These are phyloP conservation scores for Myocastor coypus DNA, from an alignment of 2,113 vertebrate species.

Conservation along the genomic window DNA sequence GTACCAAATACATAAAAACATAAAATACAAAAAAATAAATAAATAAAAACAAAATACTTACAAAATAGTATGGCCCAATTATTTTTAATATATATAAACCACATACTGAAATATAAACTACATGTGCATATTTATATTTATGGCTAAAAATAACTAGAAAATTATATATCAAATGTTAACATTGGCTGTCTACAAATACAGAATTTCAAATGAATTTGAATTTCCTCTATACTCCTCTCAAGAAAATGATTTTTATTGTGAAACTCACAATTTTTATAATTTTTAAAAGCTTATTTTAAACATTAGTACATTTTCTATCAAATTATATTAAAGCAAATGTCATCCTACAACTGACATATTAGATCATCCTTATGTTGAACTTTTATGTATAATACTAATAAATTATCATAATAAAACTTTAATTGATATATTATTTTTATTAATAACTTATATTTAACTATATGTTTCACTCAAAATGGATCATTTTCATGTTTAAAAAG, in stretches of 20 bases:
- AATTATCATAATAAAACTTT: background rate
- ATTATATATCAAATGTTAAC: constrained; percentile 11
- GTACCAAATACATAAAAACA: no score
- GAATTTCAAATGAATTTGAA: constrained; percentile 29
- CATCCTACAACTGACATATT: background rate
- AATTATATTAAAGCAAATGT: constrained; percentile 11
- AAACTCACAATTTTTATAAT: background rate
- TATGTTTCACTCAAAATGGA: constrained; percentile 51
- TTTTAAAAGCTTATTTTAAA: constrained; percentile 42
- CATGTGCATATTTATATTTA: background rate
- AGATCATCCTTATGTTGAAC: background rate
- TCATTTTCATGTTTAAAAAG: constrained; percentile 46
- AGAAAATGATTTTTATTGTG: constrained; percentile 11
- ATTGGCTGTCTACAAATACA: background rate
- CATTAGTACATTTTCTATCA: constrained; percentile 30
- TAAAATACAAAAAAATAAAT: no score
- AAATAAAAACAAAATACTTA: background rate
- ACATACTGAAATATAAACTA: background rate
- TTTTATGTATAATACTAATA: background rate
- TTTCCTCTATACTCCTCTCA: background rate
- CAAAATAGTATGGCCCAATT: background rate
- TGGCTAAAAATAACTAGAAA: background rate
- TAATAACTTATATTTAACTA: background rate
- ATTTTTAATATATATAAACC: background rate
- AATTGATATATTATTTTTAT: no score